Evolutionary conservation across 1,140 invertebrate genomes (phyloP).

Genomic region (Heliconius hermathena): DNA sequence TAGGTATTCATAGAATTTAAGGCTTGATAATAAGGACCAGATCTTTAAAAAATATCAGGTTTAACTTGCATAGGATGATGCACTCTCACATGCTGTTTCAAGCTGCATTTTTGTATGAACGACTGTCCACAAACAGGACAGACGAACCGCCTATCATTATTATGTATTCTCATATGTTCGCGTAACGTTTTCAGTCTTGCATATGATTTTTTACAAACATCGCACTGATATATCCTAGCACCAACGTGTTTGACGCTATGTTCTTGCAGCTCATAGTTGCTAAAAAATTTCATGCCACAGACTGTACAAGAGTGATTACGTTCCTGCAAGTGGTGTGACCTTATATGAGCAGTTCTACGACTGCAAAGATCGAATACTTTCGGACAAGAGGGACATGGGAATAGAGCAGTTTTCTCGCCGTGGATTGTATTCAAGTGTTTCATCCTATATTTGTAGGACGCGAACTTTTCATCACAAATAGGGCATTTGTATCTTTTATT

Average conservation of each 20-base stretch:
- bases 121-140: conserved; percentile 78
- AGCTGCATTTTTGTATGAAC: conserved; percentile 73
- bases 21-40: not conserved
- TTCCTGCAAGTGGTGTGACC: conserved; percentile 68
- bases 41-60: conserved; percentile 50
- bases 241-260: conserved; percentile 72
- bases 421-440: conserved; percentile 68
- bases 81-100: conserved; percentile 66
- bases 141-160: conserved; percentile 67
- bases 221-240: conserved; percentile 72
- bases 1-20: not conserved
- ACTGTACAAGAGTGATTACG: conserved; percentile 68
- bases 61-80: conserved; percentile 69
- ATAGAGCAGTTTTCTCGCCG: conserved; percentile 62
- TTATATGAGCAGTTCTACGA: conserved; percentile 62
- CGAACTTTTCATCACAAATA: conserved; percentile 71
- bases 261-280: conserved; percentile 68
- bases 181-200: conserved; percentile 80
- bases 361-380: conserved; percentile 73
- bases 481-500: conserved; percentile 75
- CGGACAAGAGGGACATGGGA: conserved; percentile 67
- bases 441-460: conserved; percentile 66
- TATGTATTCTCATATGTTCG: conserved; percentile 81
- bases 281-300: conserved; percentile 74
- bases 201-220: conserved; percentile 81